Conservation (phyloP, 2,888 invertebrate species). For the Caenorhabditis panamensis region DNA sequence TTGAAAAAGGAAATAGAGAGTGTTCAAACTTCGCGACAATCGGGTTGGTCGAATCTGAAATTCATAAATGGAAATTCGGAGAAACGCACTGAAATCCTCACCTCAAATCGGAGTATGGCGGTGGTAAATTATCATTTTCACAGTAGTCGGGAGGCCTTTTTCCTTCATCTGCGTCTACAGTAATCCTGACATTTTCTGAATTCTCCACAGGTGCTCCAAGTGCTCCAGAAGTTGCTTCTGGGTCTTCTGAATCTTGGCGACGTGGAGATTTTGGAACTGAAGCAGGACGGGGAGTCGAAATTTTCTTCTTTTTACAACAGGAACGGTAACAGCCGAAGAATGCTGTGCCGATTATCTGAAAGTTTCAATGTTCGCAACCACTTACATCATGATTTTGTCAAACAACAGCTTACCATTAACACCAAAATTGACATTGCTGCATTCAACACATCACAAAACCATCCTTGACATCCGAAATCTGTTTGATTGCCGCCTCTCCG, state of each 20-base stretch:
- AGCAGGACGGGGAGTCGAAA: neutral
- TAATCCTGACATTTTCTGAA: neutral
- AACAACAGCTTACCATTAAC: conserved; percentile 27
- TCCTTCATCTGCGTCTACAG: neutral
- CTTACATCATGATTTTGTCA: no score
- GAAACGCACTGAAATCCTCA: neutral
- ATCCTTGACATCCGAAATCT: conserved; percentile 42
- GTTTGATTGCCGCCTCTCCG: conserved; percentile 5
- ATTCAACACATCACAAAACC: conserved; percentile 44
- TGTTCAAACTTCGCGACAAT: no score
- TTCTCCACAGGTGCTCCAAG: neutral
- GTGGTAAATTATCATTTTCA: neutral
- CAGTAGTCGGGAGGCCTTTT: neutral
- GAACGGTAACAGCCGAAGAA: conserved; percentile 25
- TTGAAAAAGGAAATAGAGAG: neutral
- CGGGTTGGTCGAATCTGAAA: conserved; percentile 19
- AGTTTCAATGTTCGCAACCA: neutral
- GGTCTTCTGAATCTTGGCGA: neutral
- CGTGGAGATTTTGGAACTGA: neutral
- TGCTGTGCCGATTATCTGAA: conserved; percentile 34
- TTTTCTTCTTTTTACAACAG: conserved; percentile 2
- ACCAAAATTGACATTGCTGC: conserved; percentile 29
- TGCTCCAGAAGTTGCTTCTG: conserved; percentile 15
- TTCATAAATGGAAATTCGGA: no score
- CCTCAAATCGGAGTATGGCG: neutral